Evolutionary conservation across 2,113 vertebrate genomes (phyloP).

Genomic region (Hemibagrus wyckioides): DNA sequence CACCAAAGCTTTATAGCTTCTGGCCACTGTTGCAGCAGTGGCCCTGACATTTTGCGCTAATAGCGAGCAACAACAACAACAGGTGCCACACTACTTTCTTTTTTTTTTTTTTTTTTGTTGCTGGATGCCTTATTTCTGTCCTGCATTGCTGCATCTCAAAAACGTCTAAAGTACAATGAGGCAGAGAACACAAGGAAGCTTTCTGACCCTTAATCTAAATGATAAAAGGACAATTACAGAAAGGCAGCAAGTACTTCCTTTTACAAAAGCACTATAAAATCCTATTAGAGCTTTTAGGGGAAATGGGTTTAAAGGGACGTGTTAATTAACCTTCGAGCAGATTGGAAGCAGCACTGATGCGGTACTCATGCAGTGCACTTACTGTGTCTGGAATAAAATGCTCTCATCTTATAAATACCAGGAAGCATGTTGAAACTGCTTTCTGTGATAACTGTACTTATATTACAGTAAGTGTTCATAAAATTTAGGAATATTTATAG

Average conservation of each 20-base stretch:
- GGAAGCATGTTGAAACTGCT: background rate
- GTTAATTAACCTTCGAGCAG: constrained; percentile 10
- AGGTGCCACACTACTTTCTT: background rate
- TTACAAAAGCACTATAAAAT: background rate
- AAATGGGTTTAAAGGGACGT: background rate
- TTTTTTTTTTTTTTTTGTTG: background rate
- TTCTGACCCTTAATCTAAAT: constrained; percentile 2
- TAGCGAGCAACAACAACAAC: background rate
- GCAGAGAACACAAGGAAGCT: background rate
- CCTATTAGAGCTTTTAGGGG: background rate
- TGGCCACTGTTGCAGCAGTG: background rate
- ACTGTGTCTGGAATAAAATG: background rate
- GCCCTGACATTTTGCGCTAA: background rate
- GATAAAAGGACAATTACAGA: background rate
- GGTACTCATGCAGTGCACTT: background rate
- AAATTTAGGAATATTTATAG: background rate
- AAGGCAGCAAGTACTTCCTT: background rate
- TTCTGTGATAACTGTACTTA: background rate
- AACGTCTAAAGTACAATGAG: background rate
- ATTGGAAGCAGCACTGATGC: background rate
- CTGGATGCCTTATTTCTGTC: background rate
- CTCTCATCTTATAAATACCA: background rate
- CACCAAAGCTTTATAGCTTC: background rate
- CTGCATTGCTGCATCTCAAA: background rate
- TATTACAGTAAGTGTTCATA: background rate